Conservation (phyloP, 1,140 invertebrate genomes). For the Asbolus verrucosus region DNA sequence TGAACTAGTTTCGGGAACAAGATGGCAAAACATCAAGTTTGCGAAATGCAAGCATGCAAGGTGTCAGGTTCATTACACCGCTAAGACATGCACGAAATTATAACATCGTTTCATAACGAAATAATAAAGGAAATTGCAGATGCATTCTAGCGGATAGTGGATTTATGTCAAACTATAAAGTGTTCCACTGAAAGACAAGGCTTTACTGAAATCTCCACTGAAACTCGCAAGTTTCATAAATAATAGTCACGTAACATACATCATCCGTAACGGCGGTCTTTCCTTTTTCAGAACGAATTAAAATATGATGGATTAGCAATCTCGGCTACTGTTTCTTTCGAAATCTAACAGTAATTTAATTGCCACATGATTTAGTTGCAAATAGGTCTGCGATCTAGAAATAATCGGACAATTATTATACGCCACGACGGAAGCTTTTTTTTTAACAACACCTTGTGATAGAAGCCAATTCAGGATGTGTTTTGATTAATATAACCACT, state of each 20-base stretch:
- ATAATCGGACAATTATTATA: neutral
- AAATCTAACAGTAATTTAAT: conserved; percentile 9
- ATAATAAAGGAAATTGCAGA: conserved; percentile 28
- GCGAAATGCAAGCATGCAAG: conserved; percentile 30
- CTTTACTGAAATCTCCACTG: no score
- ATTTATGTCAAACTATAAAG: neutral
- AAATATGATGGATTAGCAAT: no score
- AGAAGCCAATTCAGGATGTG: conserved; percentile 15
- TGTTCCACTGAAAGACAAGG: no score
- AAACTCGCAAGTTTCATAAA: no score
- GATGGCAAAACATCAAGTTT: conserved; percentile 31
- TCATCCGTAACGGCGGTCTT: no score
- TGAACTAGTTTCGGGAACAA: conserved; percentile 23
- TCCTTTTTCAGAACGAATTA: no score
- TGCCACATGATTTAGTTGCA: neutral
- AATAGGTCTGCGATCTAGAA: neutral
- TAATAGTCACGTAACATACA: no score
- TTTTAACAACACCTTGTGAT: neutral
- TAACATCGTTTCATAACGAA: conserved; percentile 3
- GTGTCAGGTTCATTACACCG: conserved; percentile 38
- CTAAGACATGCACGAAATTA: conserved; percentile 39
- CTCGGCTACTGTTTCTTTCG: no score
- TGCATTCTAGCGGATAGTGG: neutral
- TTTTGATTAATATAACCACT: conserved; percentile 14
- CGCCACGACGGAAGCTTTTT: conserved; percentile 12